phyloP scores from a whole-genome alignment of 2,113 vertebrate genomes.

The Mesitornis unicolor region DNA sequence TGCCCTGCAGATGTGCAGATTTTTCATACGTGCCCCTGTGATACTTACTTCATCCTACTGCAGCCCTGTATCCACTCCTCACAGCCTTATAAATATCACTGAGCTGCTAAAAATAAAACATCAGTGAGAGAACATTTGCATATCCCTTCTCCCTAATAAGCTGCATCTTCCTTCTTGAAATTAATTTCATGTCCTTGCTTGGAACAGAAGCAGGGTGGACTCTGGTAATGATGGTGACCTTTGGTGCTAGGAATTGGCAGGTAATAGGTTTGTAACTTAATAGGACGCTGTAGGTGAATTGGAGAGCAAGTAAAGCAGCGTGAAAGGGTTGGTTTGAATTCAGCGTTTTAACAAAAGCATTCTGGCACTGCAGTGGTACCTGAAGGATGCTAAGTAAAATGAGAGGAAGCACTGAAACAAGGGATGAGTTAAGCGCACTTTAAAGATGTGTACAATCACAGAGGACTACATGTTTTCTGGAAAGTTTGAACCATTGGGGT shows the following conservation, averaged over 20 bases:
- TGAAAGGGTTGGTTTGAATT: background rate
- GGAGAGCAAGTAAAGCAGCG: background rate
- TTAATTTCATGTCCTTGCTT: background rate
- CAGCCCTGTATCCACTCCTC: background rate
- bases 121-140: background rate
- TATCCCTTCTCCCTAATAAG: background rate
- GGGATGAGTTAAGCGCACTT: rapidly evolving
- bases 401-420: background rate
- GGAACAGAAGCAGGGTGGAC: background rate
- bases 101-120: background rate
- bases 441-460: background rate
- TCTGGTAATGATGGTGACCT: background rate
- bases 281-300: background rate
- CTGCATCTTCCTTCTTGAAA: background rate
- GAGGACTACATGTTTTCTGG: background rate
- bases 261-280: background rate
- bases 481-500: background rate
- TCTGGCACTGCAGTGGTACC: background rate
- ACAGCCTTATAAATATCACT: background rate
- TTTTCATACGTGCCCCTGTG: background rate
- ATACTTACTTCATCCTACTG: background rate
- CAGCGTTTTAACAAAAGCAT: rapidly evolving
- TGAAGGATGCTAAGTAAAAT: background rate
- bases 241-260: background rate
- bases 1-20: background rate